Evolutionary conservation across 2,888 invertebrate genomes (phyloP), one percentile per base, ranked within the genome.

Genomic region (Labia minor): DNA sequence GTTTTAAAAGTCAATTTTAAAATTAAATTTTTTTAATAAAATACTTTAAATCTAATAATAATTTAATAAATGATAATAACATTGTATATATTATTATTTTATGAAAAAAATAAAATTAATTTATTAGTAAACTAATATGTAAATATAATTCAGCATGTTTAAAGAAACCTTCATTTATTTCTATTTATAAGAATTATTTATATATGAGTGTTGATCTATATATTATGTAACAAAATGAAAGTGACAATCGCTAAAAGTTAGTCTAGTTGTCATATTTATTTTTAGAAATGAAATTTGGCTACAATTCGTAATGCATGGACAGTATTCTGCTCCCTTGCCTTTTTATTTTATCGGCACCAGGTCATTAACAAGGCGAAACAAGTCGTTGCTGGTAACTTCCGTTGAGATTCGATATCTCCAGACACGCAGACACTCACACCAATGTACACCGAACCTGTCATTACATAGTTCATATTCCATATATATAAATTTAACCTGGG

Each of bases 341-440:
- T 26, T 8, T n/a, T n/a, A n/a, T 3, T 8, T 26, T 26, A 26
- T 26, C 26, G 49, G 14, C 3, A 49, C 14, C 49, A 8, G 49
- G 49, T 49, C 49, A 49, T 49, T 49, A 49, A 49, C 49, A 49
- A 49, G 49, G n/a, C 49, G 49, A 49, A 49, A 49, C 49, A 49
- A 49, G 49, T 49, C 49, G 33, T n/a, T 3, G 49, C 49, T 11
- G 49, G 6, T 16, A 49, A 49, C 49, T 49, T 49, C 49, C 49
- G 49, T 49, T 49, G 49, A 3, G 49, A 49, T 49, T 14, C 49
- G 49, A 49, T 4, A 49, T 10, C 6, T 11, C 14, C 14, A 8
- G 3, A 6, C 49, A 49, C 49, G 16, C 49, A 49, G 6, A 49
- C 49, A 49, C 49, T 49, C 6, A 49, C n/a, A 33, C 33, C 33